Percentiles rank a stretch among this genome's conserved stretches.
Evolutionary conservation across 2,113 vertebrate genomes (phyloP).

Genomic region (Leptodactylus fuscus): DNA sequence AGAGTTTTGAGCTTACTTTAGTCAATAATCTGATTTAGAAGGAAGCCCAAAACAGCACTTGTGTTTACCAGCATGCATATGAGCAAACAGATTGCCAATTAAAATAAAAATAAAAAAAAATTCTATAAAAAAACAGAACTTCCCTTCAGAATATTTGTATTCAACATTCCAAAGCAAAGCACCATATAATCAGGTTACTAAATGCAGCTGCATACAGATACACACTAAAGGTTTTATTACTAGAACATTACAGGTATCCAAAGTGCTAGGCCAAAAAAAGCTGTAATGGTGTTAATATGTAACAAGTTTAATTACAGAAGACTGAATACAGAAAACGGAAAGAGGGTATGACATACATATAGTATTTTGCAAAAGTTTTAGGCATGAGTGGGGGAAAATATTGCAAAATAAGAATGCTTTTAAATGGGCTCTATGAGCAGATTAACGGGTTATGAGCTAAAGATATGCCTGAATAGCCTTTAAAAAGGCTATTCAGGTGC

Average conservation of each 20-base stretch:
- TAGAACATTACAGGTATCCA: not conserved
- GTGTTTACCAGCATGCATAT: not conserved
- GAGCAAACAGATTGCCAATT: slow-evolving; percentile 10
- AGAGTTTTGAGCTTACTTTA: not conserved
- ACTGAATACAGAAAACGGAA: too few relatives aligned
- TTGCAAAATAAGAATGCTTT: too few relatives aligned
- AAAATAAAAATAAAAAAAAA: not conserved
- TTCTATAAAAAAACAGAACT: not conserved
- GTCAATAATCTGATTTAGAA: not conserved
- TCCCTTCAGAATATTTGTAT: not conserved
- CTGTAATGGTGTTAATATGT: too few relatives aligned
- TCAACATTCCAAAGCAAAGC: not conserved
- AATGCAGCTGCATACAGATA: not conserved
- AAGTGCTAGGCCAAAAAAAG: not conserved
- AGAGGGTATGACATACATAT: too few relatives aligned
- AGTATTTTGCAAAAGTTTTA: too few relatives aligned
- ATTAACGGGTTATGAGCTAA: too few relatives aligned
- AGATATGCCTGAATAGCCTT: too few relatives aligned
- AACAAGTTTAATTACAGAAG: too few relatives aligned
- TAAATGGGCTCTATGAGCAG: too few relatives aligned
- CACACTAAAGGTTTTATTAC: not conserved
- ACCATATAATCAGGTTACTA: not conserved
- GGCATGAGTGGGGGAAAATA: too few relatives aligned
- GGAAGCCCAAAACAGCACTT: not conserved
- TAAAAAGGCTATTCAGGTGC: too few relatives aligned